Evolutionary conservation across 2,888 invertebrate genomes (phyloP), one percentile per base, ranked within the genome.

Genomic region (Sarcophaga variegata): DNA sequence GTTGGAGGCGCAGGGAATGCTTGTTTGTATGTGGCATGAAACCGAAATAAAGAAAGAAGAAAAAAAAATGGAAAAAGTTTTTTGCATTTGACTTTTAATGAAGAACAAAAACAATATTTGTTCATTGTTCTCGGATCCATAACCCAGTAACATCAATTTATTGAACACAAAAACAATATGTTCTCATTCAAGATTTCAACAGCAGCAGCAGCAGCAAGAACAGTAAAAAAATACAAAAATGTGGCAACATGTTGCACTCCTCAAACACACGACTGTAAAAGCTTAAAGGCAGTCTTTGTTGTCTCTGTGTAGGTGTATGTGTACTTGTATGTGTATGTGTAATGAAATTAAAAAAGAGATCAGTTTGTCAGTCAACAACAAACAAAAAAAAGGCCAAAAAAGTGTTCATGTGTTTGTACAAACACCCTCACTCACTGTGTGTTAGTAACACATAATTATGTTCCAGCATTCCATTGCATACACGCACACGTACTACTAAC

Each of bases 61-160:
- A 27, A 27, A 27, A 27, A 5, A 27, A 27, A n/a, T n/a, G n/a
- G 8, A 37, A 37, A 54, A 54, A 17, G 17, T 14, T 54, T 12
- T 54, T 12, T 54, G 54, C 17, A 54, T 54, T 54, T 54, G 54
- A 54, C 17, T 54, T 54, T 49, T 22, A 54, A 54, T 54, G 54
- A 54, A 54, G 54, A 54, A 45, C 10, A 60, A 79, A 78, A 84
- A 79, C 81, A 81, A 81, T 84, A 83, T 71, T 84, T 84, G 59
- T 27, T 84, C 20, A 79, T 81, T 81, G 83, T 81, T 83, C 62
- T 54, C 66, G 62, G 76, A 67, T 83, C 77, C 64, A 62, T 86
- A 86, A 86, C 83, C 86, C 83, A 86, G 76, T 86, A 74, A 86
- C 86, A 83, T 80, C 60, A 69, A 77, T 83, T 71, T 82, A 27